These are phyloP conservation scores for Sylvia atricapilla DNA, from an alignment of 2,113 vertebrate species.

Conservation along the genomic window DNA sequence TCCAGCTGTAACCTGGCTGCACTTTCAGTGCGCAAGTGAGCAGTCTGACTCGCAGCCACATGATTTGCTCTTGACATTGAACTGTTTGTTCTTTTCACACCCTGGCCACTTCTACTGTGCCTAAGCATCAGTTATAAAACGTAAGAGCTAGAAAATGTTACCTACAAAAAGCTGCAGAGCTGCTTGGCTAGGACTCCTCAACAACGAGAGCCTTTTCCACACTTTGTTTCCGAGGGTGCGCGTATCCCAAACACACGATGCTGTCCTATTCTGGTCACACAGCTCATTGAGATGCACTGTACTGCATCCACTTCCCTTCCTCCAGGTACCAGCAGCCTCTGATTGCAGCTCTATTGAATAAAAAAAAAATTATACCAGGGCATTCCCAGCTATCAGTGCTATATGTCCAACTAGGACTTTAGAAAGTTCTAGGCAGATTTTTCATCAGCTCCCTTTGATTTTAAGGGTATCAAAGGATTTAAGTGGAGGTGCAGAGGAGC, in stretches of 20 bases:
- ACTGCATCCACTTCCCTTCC: neutral
- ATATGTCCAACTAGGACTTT: neutral
- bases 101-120: slow-evolving; percentile 8
- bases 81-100: slow-evolving; percentile 49
- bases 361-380: neutral
- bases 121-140: neutral
- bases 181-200: neutral
- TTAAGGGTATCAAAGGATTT: neutral
- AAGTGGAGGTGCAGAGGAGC: neutral
- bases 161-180: neutral
- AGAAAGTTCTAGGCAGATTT: neutral
- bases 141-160: neutral
- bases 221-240: neutral
- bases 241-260: rapidly evolving
- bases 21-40: neutral
- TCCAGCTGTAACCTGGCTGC: slow-evolving; percentile 12
- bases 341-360: neutral
- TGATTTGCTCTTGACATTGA: slow-evolving; percentile 57
- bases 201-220: neutral
- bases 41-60: slow-evolving; percentile 44
- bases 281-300: neutral
- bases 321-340: neutral
- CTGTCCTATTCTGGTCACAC: neutral
- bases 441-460: neutral
- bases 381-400: neutral